Evolutionary conservation across 2,888 invertebrate genomes (phyloP).

Genomic region (Pyrrhia umbra): DNA sequence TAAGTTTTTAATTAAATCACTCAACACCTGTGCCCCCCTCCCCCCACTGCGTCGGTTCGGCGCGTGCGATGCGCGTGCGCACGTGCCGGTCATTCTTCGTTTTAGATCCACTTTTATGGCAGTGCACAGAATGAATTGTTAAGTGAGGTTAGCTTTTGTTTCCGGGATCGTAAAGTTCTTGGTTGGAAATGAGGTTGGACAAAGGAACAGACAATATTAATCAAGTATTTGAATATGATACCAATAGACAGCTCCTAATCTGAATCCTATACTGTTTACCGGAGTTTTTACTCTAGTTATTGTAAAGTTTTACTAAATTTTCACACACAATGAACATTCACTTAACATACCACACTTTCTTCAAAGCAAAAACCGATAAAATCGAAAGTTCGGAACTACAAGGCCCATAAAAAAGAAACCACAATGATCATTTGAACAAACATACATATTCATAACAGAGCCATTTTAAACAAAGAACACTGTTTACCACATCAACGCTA

Average conservation of each 20-base stretch:
- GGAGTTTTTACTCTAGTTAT: too few species aligned
- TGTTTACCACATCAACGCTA: constrained; percentile 49
- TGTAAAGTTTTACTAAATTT: too few species aligned
- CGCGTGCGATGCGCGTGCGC: constrained; percentile 70
- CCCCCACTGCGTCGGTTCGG: constrained; percentile 28
- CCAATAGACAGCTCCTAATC: too few species aligned
- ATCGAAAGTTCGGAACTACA: constrained; percentile 57
- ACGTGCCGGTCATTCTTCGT: constrained; percentile 64
- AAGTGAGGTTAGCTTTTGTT: constrained; percentile 44
- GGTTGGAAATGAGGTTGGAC: not conserved
- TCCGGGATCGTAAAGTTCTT: constrained; percentile 36
- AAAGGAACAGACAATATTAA: not conserved
- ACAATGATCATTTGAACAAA: constrained; percentile 51
- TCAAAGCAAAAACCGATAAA: constrained; percentile 12
- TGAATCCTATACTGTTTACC: too few species aligned
- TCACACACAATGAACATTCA: not conserved
- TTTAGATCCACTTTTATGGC: constrained; percentile 44
- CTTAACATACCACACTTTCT: constrained; percentile 13
- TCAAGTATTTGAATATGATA: not conserved
- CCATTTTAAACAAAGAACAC: constrained; percentile 52
- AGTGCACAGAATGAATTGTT: constrained; percentile 45
- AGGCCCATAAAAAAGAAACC: constrained; percentile 57
- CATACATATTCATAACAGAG: constrained; percentile 55
- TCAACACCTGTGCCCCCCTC: constrained; percentile 78
- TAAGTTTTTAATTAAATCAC: constrained; percentile 80